Base-by-base conservation (phyloP, 2,888 invertebrate genomes). In the Aricia artaxerxes region DNA sequence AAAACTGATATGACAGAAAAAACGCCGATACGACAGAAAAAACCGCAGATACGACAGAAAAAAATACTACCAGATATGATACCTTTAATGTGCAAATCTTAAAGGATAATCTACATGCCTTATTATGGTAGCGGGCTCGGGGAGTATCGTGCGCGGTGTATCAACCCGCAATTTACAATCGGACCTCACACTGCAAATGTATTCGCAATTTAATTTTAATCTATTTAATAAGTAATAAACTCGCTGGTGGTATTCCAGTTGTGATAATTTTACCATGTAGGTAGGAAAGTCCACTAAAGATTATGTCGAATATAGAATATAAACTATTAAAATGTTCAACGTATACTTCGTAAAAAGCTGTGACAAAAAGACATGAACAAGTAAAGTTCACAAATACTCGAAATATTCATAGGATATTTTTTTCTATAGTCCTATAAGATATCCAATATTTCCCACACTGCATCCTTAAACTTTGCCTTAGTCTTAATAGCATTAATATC, bases 51-150 rank as follows among this genome's bases (percentile, higher is more conserved):
- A 13, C 31, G 35, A 1, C 69, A 69, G 69, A 69, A 35, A 69
- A 61, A 61, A 69, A 35, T 35, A 69, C 13, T 69, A 69, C 64
- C 31, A 64, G 69, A 69, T 69, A 69, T 16, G 11, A 64, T 24
- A 69, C 35, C 69, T 35, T 81, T 81, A 82, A 81, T 80, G 81
- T 78, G 80, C 82, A 82, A 83, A 84, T 84, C 84, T 82, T 78
- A 44, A 79, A 81, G 83, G 83, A 83, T 84, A 84, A 83, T 83
- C 83, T 82, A 80, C 83, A 82, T 81, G 82, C 83, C 84, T 82
- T 83, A 83, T 83, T 84, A 83, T 83, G 83, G 84, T 80, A 81
- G 80, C 77, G 82, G 81, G 83, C 49, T 49, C 79, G 80, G 69
- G 80, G 80, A 80, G 79, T 82, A 81, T 82, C 80, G 82, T 82